These are phyloP conservation scores for Andricus curvator DNA, from an alignment of 2,888 invertebrate species.

Conservation along the genomic window DNA sequence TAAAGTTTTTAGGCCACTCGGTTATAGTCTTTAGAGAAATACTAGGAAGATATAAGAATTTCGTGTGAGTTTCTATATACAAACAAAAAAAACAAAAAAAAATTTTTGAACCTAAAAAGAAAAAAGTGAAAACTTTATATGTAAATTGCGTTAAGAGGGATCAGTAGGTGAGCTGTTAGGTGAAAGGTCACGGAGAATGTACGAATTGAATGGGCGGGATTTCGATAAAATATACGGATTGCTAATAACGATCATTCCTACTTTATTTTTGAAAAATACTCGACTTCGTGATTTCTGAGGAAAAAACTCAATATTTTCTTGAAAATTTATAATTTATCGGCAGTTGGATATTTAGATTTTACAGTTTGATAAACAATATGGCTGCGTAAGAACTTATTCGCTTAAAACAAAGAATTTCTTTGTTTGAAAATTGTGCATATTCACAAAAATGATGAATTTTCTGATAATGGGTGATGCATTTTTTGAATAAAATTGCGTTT, in stretches of 20 bases:
- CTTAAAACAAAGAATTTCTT: background rate
- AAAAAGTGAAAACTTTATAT: background rate
- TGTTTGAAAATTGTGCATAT: background rate
- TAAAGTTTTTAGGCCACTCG: too few relatives aligned
- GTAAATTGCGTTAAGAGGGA: background rate
- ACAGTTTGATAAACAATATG: background rate
- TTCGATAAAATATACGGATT: background rate
- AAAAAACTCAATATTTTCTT: background rate
- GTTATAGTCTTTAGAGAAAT: background rate
- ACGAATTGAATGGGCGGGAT: background rate
- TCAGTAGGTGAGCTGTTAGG: background rate
- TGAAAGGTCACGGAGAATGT: slow-evolving; percentile 2
- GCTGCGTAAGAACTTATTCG: background rate
- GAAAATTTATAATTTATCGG: background rate
- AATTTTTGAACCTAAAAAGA: background rate
- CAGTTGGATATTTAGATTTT: background rate
- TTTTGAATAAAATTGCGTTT: background rate
- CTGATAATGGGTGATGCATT: background rate
- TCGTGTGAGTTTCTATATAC: background rate
- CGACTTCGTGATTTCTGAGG: background rate
- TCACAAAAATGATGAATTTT: background rate
- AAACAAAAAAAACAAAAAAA: too few relatives aligned
- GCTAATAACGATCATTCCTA: background rate
- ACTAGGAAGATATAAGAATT: background rate
- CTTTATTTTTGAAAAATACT: background rate